phyloP scores from a whole-genome alignment of 2,888 invertebrate species.

The Ernsta delagoae region DNA sequence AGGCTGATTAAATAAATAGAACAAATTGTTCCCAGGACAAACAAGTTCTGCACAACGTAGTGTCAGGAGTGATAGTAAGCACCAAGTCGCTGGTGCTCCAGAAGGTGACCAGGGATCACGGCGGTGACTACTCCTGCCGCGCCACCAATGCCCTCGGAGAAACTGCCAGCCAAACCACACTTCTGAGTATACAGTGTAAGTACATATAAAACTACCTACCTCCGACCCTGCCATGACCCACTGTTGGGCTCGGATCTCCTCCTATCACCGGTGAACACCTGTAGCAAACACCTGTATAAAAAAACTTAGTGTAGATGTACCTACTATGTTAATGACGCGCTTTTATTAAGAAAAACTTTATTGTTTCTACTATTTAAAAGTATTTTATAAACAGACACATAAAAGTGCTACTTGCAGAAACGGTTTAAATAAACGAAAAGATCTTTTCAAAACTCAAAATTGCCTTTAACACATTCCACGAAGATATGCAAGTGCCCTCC shows the following conservation, averaged over 20 bases:
- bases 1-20: no score
- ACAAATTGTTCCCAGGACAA: conserved; percentile 83
- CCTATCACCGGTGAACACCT: no score
- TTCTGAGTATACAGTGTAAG: conserved; percentile 93
- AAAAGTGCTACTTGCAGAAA: neutral
- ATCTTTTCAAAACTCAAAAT: conserved; percentile 19
- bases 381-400: no score
- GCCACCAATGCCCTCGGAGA: conserved; percentile 94
- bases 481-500: conserved; percentile 19
- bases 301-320: no score
- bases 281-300: no score
- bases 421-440: conserved; percentile 2
- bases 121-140: conserved; percentile 93
- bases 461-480: conserved; percentile 18
- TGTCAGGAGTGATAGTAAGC: conserved; percentile 94
- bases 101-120: conserved; percentile 91
- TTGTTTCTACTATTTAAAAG: no score
- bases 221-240: no score
- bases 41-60: conserved; percentile 91
- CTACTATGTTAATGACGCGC: no score
- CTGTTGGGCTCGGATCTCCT: no score
- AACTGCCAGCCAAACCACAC: conserved; percentile 90
- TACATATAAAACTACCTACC: conserved; percentile 46
- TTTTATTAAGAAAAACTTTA: no score
- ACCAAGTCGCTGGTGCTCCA: conserved; percentile 95